phyloP scores from a whole-genome alignment of 2,888 invertebrate species.

The Macrosoma leucophasiata region DNA sequence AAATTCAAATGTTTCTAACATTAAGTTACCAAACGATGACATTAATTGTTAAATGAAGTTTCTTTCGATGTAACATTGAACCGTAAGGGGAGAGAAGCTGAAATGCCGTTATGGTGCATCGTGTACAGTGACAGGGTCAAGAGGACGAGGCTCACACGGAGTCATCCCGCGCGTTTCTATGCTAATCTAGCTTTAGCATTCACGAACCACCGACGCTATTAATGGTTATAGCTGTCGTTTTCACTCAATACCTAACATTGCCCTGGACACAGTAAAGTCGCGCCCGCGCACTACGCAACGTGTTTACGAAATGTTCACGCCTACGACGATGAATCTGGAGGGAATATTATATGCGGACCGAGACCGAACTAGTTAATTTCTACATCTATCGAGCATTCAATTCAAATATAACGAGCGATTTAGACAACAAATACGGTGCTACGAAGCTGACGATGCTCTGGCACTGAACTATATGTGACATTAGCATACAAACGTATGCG shows the following conservation, averaged over 20 bases:
- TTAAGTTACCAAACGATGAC: too few relatives aligned
- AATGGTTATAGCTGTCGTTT: slow-evolving; percentile 63
- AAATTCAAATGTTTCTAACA: too few relatives aligned
- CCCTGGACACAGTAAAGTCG: slow-evolving; percentile 36
- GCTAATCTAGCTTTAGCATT: slow-evolving; percentile 64
- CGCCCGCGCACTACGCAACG: slow-evolving; percentile 56
- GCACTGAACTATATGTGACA: slow-evolving; percentile 52
- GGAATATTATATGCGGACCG: slow-evolving; percentile 46
- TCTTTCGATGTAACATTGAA: too few relatives aligned
- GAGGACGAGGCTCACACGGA: slow-evolving; percentile 60
- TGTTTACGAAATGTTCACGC: slow-evolving; percentile 63
- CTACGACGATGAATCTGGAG: slow-evolving; percentile 55
- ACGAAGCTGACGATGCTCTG: slow-evolving; percentile 67
- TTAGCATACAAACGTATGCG: slow-evolving; percentile 73
- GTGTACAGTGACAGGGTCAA: slow-evolving; percentile 69
- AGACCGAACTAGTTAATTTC: slow-evolving; percentile 67
- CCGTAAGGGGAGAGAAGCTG: slow-evolving; percentile 53
- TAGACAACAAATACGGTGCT: slow-evolving; percentile 68
- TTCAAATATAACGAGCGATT: slow-evolving; percentile 73
- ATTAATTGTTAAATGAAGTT: too few relatives aligned
- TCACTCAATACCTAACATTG: slow-evolving; percentile 53
- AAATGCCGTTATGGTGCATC: slow-evolving; percentile 66
- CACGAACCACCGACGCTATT: slow-evolving; percentile 63
- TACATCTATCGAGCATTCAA: slow-evolving; percentile 72
- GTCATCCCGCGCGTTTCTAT: slow-evolving; percentile 68